Evolutionary conservation across 2,888 invertebrate genomes (phyloP), one percentile per base, ranked within the genome.

Genomic region (Hydropsyche betteni): DNA sequence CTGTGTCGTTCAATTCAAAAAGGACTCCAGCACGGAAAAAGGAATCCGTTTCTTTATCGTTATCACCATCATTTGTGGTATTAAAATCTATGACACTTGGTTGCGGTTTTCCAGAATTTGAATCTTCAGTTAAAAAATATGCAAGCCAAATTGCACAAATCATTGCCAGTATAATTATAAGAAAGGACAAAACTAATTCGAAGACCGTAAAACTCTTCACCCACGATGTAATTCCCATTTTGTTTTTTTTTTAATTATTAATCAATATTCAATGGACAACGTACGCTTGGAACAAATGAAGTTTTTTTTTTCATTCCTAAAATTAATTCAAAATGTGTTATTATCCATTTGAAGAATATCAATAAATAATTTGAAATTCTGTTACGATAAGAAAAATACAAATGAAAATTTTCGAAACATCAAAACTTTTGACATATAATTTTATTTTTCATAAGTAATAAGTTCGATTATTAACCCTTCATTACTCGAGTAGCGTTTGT

Each of bases 141-240:
- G 24, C 2, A 2, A 8, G 51, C 53, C 7, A 53, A 2, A 16
- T 14, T 53, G 53, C 51, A 14, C n/a, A 53, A 24, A 58, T 58
- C 3, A 16, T 58, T 14, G 16, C 8, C 53, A 58, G 8, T 58
- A 58, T 16, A 8, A 10, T 8, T 44, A 44, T 44, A 44, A 44
- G 44, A 10, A 44, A 8, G 14, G 58, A 6, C 58, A 58, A 16
- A 8, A 58, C 8, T 3, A 8, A 16, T 58, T 58, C 58, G 58
- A 58, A 24, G 14, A 8, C 16, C 58, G 58, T 58, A 24, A 58
- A 58, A 58, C 58, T 58, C 58, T 58, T 58, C 24, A 58, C 16
- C 58, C 58, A 58, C 24, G 2, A 5, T 58, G 4, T 58, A 8
- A 58, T 16, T 5, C n/a, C n/a, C 58, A 58, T 58, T 58, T 16